Percentiles rank a stretch among this genome's conserved stretches.
Conservation (phyloP, 1,140 invertebrate genomes). For the Idris sp. region DNA sequence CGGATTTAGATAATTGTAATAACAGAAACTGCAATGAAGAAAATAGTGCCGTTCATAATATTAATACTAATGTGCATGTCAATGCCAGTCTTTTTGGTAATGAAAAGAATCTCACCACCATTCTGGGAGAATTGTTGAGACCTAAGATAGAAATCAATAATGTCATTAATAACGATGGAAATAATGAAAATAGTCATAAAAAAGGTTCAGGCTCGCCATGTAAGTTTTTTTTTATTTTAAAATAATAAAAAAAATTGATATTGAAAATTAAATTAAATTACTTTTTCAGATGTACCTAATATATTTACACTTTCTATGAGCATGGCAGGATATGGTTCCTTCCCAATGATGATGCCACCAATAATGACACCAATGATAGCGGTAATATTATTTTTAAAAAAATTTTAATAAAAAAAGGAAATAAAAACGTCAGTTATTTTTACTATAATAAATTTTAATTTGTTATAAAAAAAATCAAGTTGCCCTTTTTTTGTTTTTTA, state of each 20-base stretch:
- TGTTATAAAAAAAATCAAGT: no score
- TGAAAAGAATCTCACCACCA: neutral
- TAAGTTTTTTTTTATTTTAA: no score
- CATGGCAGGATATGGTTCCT: conserved; percentile 21
- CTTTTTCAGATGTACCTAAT: conserved; percentile 18
- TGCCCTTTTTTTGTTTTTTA: no score
- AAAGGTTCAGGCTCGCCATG: no score
- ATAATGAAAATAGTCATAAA: no score
- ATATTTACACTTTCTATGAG: conserved; percentile 24
- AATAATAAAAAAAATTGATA: no score
- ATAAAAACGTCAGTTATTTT: no score
- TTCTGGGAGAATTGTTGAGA: conserved; percentile 4
- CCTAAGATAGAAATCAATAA: conserved; percentile 48
- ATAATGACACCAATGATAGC: conserved; percentile 4
- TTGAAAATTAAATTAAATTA: no score
- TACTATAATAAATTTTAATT: no score
- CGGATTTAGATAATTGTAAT: conserved; percentile 37
- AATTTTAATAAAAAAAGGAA: no score
- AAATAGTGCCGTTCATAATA: conserved; percentile 45
- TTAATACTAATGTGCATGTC: conserved; percentile 70
- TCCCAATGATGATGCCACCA: conserved; percentile 14
- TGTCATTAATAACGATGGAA: conserved; percentile 27
- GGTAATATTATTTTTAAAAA: no score
- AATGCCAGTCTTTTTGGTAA: conserved; percentile 30
- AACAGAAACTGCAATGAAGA: neutral